Percentiles rank a stretch among this genome's conserved stretches.
phyloP scores from a whole-genome alignment of 2,113 vertebrate species.

The Cygnus atratus region DNA sequence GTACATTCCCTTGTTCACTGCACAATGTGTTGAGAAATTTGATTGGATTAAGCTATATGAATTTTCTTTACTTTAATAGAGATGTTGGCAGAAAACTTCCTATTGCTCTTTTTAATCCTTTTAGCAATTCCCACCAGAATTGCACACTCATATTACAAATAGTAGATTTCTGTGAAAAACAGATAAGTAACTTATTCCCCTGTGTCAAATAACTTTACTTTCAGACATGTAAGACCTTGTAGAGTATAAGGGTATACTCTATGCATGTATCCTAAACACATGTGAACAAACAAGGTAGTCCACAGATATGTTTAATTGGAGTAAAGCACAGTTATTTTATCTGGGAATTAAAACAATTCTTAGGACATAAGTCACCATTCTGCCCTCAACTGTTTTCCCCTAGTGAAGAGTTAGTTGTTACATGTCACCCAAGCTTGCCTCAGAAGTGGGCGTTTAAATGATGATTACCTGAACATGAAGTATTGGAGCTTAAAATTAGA shows the following conservation, averaged over 20 bases:
- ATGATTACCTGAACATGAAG: not conserved
- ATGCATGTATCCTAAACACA: not conserved
- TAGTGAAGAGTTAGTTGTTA: not conserved
- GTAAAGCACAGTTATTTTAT: not conserved
- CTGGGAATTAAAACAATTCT: not conserved
- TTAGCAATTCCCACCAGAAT: not conserved
- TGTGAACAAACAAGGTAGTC: not conserved
- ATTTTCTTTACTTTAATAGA: conserved; percentile 16
- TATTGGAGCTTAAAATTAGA: not conserved
- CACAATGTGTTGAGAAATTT: not conserved
- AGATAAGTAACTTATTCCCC: not conserved
- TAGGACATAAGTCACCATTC: not conserved
- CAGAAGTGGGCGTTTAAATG: not conserved
- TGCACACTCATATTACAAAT: not conserved
- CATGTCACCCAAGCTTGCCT: not conserved
- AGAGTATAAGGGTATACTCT: not conserved
- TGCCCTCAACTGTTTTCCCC: not conserved
- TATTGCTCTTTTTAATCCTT: not conserved
- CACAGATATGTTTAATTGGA: not conserved
- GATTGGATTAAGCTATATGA: not conserved
- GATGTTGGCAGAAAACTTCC: not conserved
- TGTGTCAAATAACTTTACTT: not conserved
- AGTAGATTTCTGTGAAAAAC: not conserved
- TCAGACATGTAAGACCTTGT: not conserved
- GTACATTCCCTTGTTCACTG: not conserved